Evolutionary conservation across 2,113 vertebrate species (phyloP).

Genomic region (Chloropsis cyanopogon): DNA sequence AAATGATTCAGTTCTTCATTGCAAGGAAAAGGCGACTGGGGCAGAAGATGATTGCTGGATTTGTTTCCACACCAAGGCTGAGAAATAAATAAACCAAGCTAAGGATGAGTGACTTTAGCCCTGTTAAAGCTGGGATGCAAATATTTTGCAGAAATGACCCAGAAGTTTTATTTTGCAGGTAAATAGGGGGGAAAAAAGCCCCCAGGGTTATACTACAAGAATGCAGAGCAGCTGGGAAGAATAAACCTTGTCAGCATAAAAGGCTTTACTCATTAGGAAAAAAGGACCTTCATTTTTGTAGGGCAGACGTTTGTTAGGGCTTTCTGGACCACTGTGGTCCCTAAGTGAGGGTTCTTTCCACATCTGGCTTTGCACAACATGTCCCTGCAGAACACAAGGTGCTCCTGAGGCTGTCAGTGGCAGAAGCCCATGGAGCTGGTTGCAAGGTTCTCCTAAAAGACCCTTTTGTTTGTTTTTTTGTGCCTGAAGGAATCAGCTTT

Average conservation of each 20-base stretch:
- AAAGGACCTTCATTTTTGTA: background rate
- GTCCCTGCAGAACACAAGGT: background rate
- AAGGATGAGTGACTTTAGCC: background rate
- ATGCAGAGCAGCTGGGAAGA: background rate
- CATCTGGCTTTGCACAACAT: background rate
- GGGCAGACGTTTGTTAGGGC: too few relatives aligned
- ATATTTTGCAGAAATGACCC: background rate
- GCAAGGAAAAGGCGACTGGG: background rate
- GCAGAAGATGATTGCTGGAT: background rate
- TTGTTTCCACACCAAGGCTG: background rate
- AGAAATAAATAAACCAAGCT: background rate
- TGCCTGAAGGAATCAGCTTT: background rate
- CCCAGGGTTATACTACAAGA: background rate
- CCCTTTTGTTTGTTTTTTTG: background rate
- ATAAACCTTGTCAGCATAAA: background rate
- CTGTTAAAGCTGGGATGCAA: background rate
- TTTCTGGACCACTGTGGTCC: background rate
- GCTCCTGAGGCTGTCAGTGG: background rate
- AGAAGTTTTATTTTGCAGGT: background rate
- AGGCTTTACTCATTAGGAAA: background rate
- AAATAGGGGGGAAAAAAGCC: rapidly evolving
- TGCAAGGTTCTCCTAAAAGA: background rate
- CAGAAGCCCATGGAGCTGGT: background rate
- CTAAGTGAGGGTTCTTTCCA: background rate
- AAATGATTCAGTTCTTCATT: background rate